These are phyloP conservation scores for Planococcus citri DNA, from an alignment of 1,140 invertebrate species.

Conservation along the genomic window DNA sequence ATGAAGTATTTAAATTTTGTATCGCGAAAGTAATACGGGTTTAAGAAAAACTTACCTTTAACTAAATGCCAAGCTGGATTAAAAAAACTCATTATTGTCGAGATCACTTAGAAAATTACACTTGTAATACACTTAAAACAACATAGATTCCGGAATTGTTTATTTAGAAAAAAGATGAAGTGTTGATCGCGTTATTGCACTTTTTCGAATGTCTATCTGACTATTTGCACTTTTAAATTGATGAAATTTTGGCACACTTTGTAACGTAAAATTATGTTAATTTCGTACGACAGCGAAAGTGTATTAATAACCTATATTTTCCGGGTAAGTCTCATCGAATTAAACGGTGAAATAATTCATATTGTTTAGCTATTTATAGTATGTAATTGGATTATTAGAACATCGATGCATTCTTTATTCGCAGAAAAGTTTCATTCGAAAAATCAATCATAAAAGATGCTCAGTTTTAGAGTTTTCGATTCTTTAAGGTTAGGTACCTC, in stretches of 20 bases:
- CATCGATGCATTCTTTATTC: not conserved
- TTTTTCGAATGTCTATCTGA: not conserved
- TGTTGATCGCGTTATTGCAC: too few relatives aligned
- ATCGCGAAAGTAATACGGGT: too few relatives aligned
- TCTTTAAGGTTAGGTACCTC: not conserved
- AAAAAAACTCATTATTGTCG: conserved; percentile 3
- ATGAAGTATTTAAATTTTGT: too few relatives aligned
- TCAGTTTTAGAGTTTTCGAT: not conserved
- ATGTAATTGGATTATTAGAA: conserved; percentile 8
- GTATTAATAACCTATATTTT: not conserved
- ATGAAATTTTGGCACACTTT: not conserved
- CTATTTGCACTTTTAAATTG: not conserved
- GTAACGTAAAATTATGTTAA: not conserved
- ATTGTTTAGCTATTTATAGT: not conserved
- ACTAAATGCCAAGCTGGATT: conserved; percentile 15
- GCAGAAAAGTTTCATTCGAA: not conserved
- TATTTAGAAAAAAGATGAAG: too few relatives aligned
- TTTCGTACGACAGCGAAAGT: not conserved
- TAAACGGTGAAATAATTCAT: not conserved
- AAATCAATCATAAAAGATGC: not conserved
- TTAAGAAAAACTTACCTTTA: conserved; percentile 10
- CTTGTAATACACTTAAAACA: conserved; percentile 1
- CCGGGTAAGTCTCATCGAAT: not conserved
- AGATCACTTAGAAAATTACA: not conserved
- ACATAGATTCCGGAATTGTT: too few relatives aligned